These are phyloP conservation scores for Conistra vaccinii DNA, from an alignment of 2,888 invertebrate genomes.

Conservation along the genomic window DNA sequence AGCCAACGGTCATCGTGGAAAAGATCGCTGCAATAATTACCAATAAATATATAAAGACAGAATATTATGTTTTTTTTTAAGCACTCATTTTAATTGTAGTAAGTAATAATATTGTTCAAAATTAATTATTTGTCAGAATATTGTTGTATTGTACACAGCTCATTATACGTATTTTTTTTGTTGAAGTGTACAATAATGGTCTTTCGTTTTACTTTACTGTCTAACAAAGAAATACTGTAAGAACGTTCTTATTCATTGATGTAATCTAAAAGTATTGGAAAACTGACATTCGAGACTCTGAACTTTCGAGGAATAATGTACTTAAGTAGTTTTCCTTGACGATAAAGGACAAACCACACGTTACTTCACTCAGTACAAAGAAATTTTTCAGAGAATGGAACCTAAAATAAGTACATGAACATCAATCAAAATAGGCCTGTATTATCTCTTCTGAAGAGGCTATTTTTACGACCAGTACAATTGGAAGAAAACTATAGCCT, in stretches of 20 bases:
- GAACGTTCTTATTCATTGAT: background rate
- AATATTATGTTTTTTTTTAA: background rate
- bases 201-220: background rate
- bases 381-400: conserved; percentile 11
- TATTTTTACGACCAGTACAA: background rate
- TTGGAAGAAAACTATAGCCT: background rate
- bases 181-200: background rate
- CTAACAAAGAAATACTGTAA: background rate
- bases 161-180: background rate
- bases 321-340: background rate
- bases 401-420: background rate
- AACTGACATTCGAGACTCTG: conserved; percentile 10
- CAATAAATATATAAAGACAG: background rate
- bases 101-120: background rate
- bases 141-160: background rate
- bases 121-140: too few species aligned
- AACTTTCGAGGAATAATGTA: conserved; percentile 6
- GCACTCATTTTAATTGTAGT: too few species aligned
- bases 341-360: background rate
- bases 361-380: background rate
- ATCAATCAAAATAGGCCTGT: background rate
- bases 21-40: background rate
- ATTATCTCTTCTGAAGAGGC: background rate
- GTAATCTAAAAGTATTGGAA: conserved; percentile 5
- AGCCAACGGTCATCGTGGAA: background rate